phyloP scores from a whole-genome alignment of 1,140 invertebrate species.

The Apis florea region DNA sequence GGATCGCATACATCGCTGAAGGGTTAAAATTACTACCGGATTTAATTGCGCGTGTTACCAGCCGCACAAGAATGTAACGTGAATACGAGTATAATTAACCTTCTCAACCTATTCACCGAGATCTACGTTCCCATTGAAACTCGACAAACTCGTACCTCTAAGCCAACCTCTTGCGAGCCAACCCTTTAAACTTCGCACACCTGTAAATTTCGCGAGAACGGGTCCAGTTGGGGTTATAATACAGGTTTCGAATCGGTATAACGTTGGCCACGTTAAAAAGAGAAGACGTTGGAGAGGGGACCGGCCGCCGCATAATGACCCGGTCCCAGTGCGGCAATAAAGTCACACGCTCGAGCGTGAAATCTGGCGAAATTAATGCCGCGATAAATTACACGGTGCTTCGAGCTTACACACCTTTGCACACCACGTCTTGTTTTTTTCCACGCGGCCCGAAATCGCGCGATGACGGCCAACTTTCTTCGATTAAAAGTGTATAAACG shows the following conservation, averaged over 20 bases:
- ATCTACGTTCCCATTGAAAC: conserved; percentile 5
- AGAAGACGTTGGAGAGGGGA: background rate
- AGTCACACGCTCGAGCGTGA: conserved; percentile 18
- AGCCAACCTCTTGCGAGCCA: background rate
- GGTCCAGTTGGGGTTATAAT: too few relatives aligned
- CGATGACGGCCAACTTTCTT: background rate
- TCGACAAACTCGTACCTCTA: background rate
- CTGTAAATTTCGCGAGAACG: conserved; percentile 2
- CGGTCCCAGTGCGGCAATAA: conserved; percentile 18
- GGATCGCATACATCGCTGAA: background rate
- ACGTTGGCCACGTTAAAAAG: background rate
- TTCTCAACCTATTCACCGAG: background rate
- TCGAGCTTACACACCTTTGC: background rate
- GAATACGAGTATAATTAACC: background rate
- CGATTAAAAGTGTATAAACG: background rate
- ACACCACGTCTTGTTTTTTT: background rate
- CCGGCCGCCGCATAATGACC: conserved; percentile 3
- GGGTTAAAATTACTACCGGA: background rate
- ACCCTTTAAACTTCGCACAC: background rate
- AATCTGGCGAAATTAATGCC: conserved; percentile 32
- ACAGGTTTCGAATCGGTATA: background rate
- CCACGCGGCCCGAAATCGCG: background rate
- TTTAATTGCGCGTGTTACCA: background rate
- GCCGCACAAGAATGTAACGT: background rate
- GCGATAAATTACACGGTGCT: conserved; percentile 19